A percentile compares a stretch with the other conserved stretches of the same genome.
Conservation (phyloP, 2,797 vertebrate genomes). For the Pseudocheirus occidentalis region DNA sequence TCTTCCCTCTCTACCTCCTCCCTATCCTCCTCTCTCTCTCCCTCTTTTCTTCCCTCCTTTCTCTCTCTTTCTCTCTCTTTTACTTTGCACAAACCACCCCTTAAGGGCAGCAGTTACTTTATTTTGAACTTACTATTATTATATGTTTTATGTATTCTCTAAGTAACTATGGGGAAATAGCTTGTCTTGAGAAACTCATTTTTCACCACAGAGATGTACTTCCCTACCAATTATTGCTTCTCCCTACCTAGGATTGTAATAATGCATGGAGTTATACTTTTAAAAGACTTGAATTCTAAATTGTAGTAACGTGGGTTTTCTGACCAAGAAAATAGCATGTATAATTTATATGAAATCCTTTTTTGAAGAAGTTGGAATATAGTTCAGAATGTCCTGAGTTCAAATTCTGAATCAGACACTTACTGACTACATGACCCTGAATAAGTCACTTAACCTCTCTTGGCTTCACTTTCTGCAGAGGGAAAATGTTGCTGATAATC, state of each 20-base stretch:
- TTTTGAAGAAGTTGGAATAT: neutral
- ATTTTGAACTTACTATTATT: neutral
- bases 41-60: no score
- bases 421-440: neutral
- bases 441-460: neutral
- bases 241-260: no score
- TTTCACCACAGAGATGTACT: neutral
- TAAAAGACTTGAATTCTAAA: neutral
- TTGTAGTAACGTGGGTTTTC: neutral
- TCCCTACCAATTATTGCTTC: neutral
- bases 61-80: no score
- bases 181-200: neutral
- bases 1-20: no score
- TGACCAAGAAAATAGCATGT: neutral
- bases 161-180: neutral
- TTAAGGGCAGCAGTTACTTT: neutral
- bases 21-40: no score
- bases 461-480: neutral
- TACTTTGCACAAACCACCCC: neutral
- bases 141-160: neutral
- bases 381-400: neutral
- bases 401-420: neutral
- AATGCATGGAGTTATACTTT: neutral
- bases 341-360: neutral
- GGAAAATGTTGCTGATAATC: neutral